Evolutionary conservation across 1,140 invertebrate species (phyloP).

Genomic region (Monochamus saltuarius): DNA sequence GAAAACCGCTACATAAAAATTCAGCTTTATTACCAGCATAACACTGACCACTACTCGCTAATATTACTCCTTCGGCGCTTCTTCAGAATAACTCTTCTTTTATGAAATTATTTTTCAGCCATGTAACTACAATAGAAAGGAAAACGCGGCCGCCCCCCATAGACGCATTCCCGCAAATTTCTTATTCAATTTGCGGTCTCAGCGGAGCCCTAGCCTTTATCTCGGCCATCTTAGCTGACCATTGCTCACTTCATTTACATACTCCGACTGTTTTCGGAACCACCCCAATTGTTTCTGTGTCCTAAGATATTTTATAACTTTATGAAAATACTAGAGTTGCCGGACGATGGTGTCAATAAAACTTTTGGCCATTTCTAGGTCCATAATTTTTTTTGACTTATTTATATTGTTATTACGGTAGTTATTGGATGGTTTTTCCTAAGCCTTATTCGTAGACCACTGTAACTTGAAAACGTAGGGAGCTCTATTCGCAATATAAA

Average conservation of each 20-base stretch:
- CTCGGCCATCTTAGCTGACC: constrained; percentile 18
- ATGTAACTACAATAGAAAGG: not conserved
- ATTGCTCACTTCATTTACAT: constrained; percentile 20
- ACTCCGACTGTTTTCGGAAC: constrained; percentile 13
- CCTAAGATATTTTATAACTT: constrained; percentile 9
- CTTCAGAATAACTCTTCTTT: constrained; percentile 10
- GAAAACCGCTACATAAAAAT: constrained; percentile 38
- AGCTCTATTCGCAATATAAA: too few species aligned
- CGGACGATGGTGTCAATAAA: not conserved
- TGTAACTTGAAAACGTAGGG: too few species aligned
- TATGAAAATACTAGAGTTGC: not conserved
- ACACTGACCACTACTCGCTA: constrained; percentile 29
- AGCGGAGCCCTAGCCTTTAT: constrained; percentile 4
- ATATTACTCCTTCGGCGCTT: constrained; percentile 16
- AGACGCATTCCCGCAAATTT: constrained; percentile 7
- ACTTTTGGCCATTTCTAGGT: constrained; percentile 13
- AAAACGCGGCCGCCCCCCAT: not conserved
- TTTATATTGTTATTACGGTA: constrained; percentile 7
- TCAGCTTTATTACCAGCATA: constrained; percentile 32
- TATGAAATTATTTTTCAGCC: constrained; percentile 3
- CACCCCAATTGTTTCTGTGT: constrained; percentile 16
- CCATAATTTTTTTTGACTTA: constrained; percentile 15
- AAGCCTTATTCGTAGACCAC: too few species aligned
- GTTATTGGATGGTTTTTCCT: too few species aligned
- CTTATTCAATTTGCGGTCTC: constrained; percentile 13